Evolutionary conservation across 1,140 invertebrate species (phyloP), one percentile per base, ranked within the genome.

Genomic region (Bicyclus anynana): DNA sequence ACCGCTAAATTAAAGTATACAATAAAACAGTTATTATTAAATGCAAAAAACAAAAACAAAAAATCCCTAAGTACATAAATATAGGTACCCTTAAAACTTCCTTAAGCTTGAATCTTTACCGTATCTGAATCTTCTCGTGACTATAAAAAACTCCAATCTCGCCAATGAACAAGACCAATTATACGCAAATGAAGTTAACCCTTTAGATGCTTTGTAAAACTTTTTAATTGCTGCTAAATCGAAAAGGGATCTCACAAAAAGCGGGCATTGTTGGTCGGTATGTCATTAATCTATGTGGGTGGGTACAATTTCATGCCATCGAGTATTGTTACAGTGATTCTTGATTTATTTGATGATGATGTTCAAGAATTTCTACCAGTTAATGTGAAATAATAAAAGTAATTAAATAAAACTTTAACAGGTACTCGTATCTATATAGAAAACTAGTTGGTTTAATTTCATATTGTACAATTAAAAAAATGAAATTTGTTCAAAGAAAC

Each of bases 141-240:
- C 42, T 16, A 50, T 48, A 21, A 27, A 50, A 53, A 35, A 35
- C 9, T 40, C 13, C 10, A 27, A 17, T 65, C 47, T 55, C 67
- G 67, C 53, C 54, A 63, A 53, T 64, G 55, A 74, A 68, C 71
- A 74, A 55, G 59, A 71, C 74, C 73, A 80, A 82, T 80, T 81
- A 79, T 74, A 72, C 69, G 65, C 72, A 70, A 83, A 81, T 75
- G 72, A 83, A 83, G 68, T 77, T 79, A 82, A 84, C 77, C 79
- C 82, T 80, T 81, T 75, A 50, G 59, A 67, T 62, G 77, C 65
- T 73, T 68, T 80, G 73, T 74, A 69, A 68, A 83, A 85, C 80
- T 83, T 85, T 85, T 85, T 85, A 85, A 85, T 85, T 85, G 82
- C 78, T 79, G 79, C 72, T 80, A 84, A 84, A 83, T 84, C 80